phyloP scores from a whole-genome alignment of 1,140 invertebrate genomes.

The Hypsibius dujardini region DNA sequence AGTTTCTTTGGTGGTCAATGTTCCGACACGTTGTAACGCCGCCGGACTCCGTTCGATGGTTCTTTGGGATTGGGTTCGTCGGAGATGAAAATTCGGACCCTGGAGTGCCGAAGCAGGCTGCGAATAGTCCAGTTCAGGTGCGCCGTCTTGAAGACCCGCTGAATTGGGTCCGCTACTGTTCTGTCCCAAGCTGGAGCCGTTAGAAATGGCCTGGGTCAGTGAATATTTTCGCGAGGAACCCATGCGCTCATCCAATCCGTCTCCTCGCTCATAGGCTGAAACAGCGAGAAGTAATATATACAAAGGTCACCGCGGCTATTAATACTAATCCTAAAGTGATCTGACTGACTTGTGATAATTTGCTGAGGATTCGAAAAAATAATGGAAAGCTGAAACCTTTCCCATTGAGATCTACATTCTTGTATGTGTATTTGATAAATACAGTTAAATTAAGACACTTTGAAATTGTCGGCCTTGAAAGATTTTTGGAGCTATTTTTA shows the following conservation, averaged over 20 bases:
- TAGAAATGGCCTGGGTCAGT: not conserved
- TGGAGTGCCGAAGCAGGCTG: not conserved
- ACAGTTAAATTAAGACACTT: too few species aligned
- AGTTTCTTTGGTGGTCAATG: not conserved
- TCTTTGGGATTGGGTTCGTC: not conserved
- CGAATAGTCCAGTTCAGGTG: not conserved
- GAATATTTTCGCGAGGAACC: not conserved
- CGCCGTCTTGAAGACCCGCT: not conserved
- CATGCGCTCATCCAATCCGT: not conserved
- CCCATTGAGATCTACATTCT: too few species aligned
- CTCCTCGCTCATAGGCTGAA: not conserved
- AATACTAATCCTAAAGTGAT: too few species aligned
- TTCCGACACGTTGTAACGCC: not conserved
- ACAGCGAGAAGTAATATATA: too few species aligned
- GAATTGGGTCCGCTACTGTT: not conserved
- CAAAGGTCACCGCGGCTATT: too few species aligned
- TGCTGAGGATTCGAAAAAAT: too few species aligned
- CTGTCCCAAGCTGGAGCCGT: conserved; percentile 3
- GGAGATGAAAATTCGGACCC: not conserved
- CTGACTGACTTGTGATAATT: too few species aligned
- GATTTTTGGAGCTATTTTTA: too few species aligned
- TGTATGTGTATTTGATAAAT: too few species aligned
- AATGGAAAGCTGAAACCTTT: too few species aligned
- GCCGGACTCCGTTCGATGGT: conserved; percentile 12
- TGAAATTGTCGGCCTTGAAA: too few species aligned